phyloP scores from a whole-genome alignment of 2,113 vertebrate genomes.

The Aramus guarauna region DNA sequence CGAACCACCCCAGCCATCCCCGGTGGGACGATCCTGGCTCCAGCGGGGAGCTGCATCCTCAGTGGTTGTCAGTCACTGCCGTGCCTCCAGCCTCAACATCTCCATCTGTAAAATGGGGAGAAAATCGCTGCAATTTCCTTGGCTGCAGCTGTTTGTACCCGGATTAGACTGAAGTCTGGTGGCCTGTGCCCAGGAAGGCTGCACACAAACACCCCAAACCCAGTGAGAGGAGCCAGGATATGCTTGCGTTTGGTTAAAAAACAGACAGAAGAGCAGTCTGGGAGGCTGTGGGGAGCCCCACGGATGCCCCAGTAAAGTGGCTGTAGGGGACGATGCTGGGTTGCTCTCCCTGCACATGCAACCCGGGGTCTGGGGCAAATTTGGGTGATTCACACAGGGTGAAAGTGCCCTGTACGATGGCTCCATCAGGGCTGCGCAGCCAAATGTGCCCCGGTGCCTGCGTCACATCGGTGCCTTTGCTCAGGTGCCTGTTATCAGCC shows the following conservation, averaged over 20 bases:
- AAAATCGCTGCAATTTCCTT: not conserved
- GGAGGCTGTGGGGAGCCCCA: not conserved
- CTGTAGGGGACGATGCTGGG: accelerated
- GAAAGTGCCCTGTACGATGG: not conserved
- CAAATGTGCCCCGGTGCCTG: accelerated
- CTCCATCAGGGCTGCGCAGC: not conserved
- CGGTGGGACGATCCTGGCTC: accelerated
- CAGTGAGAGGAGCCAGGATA: not conserved
- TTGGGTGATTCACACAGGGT: not conserved
- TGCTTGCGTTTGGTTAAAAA: not conserved
- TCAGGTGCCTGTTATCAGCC: not conserved
- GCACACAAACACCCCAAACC: not conserved
- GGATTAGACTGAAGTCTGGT: not conserved
- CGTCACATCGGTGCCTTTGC: accelerated
- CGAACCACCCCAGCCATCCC: not conserved
- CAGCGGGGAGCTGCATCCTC: not conserved
- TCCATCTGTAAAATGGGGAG: not conserved
- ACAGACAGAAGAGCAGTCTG: not conserved
- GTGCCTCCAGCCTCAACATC: accelerated
- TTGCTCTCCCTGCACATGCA: accelerated
- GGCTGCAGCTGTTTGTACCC: not conserved
- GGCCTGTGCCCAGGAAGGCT: not conserved
- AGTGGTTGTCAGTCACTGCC: accelerated
- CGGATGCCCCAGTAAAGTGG: not conserved
- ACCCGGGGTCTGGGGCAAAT: not conserved